Base-by-base conservation (phyloP, 1,140 invertebrate genomes). In the Cheumatopsyche charites region DNA sequence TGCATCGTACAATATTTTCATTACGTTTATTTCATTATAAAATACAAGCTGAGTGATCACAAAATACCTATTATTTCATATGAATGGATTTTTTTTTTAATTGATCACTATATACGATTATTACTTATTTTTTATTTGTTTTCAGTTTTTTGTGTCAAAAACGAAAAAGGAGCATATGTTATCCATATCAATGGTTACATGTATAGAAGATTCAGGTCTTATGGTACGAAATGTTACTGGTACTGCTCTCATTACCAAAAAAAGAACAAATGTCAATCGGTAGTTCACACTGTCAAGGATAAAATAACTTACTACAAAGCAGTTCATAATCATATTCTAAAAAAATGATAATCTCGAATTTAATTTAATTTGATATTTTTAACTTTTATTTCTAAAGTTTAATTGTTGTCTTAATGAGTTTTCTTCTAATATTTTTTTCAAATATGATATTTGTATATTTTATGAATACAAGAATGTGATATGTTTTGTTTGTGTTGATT, bases 171-270 rank as follows among this genome's bases (percentile, higher is more conserved):
- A 12, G 12, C 4, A 58, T 25, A 4, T 7, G 55, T 19, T 3
- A 12, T 58, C 0, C 21, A 25, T n/a, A 13, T 58, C 9, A 58
- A 63, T 41, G 62, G 62, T 19, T 63, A 42, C 15, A n/a, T 42
- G 15, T 63, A 63, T 15, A 63, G 21, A 23, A 58, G 25, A 23
- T 58, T 58, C 55, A 17, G 55, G 9, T 58, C 55, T 25, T 26
- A 25, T 58, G 55, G 55, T 12, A 25, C 21, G 1, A 58, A 58
- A 58, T 5, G 21, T 23, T 58, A 58, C n/a, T 58, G 55, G 55
- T 58, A 58, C 11, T 58, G 55, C 12, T 58, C 55, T 58, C 55
- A 58, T 3, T 58, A 58, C 12, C 55, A 58, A 58, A 1, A 12
- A 58, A 23, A 19, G 0, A 9, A 13, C 5, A 25, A 26, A 12